phyloP scores from a whole-genome alignment of 2,113 vertebrate genomes.

The human (Homo sapiens) region DNA sequence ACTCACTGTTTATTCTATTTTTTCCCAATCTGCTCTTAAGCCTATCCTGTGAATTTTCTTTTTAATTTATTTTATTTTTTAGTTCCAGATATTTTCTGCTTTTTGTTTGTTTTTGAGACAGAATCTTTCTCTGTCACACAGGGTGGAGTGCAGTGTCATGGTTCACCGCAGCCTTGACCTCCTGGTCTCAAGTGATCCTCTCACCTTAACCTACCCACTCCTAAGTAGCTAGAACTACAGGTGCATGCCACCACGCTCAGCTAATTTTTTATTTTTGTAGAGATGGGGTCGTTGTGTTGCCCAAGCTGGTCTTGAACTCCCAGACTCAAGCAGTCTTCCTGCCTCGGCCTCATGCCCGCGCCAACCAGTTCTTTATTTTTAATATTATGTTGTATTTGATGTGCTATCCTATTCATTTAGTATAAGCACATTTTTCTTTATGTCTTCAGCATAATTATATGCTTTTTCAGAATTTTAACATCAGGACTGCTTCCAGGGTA shows the following conservation, averaged over 20 bases:
- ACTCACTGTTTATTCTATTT: too few relatives aligned
- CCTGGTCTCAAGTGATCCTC: not conserved
- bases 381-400: not conserved
- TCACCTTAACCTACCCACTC: not conserved
- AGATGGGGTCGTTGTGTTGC: not conserved
- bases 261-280: not conserved
- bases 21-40: too few relatives aligned
- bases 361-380: not conserved
- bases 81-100: too few relatives aligned
- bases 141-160: not conserved
- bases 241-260: not conserved
- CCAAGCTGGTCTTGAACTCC: not conserved
- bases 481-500: not conserved
- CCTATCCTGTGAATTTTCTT: too few relatives aligned
- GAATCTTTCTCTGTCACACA: not conserved
- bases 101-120: too few relatives aligned
- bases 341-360: not conserved
- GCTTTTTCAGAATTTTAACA: not conserved
- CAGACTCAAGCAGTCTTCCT: not conserved
- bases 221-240: not conserved
- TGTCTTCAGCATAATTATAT: not conserved
- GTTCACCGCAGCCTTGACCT: not conserved
- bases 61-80: too few relatives aligned
- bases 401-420: not conserved
- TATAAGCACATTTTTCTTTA: not conserved